Base-by-base conservation (phyloP, 30 jellyfish, hydroid and myxozoan genomes). In the Turritopsis rubra region DNA sequence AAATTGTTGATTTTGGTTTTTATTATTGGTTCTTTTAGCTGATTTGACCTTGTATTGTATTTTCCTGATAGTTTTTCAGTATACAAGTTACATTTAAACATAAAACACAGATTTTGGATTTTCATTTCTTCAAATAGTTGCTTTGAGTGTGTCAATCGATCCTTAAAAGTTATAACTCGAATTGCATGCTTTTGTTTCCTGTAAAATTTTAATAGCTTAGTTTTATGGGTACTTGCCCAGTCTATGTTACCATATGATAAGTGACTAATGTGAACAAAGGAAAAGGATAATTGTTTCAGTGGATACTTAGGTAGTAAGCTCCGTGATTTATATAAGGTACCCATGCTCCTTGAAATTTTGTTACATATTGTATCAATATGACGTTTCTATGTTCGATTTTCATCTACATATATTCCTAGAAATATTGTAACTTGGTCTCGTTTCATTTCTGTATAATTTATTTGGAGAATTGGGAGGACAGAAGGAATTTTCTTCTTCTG, bases 241-340 rank as follows among this genome's bases (percentile, higher is more conserved):
- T n/a, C n/a, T n/a, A n/a, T n/a, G n/a, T n/a, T n/a, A 60, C 73
- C 73, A 60, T 60, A 60, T 60, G 73, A 60, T 60, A 60, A 60
- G 73, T 60, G 73, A 60, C 73, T 60, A 60, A n/a, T n/a, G n/a
- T 60, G 73, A 23, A 60, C 73, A 23, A 60, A 60, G 73, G 73
- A 60, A 60, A 60, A 60, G 73, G 19, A 60, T 60, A 60, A 60
- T 60, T 60, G 73, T 60, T 60, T 60, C 19, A 60, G 73, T 23
- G 21, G 73, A 60, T 60, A 60, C 73, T 60, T 60, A 18, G 73
- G 73, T 23, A 60, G 21, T 0, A 60, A 60, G 73, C 21, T 60
- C 21, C 73, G 19, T 60, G 0, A 60, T 60, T 60, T 60, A 60
- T 60, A 60, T 60, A 60, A 23, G 73, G 21, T 60, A 60, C 73